Evolutionary conservation across 2,888 invertebrate species (phyloP).

Genomic region (Elmis aenea): DNA sequence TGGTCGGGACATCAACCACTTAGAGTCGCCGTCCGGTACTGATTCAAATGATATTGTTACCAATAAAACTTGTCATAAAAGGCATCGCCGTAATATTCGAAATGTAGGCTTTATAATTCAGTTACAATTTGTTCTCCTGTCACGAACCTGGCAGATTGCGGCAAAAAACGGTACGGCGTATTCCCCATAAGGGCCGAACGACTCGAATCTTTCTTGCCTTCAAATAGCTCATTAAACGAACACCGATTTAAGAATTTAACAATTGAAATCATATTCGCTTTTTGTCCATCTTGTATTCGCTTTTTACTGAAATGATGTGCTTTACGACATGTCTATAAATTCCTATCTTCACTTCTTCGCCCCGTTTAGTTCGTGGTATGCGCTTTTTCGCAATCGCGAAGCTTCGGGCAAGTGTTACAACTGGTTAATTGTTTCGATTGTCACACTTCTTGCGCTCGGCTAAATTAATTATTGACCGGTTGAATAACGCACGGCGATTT

Average conservation of each 20-base stretch:
- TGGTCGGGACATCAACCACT: slow-evolving; percentile 31
- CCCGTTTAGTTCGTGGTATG: slow-evolving; percentile 16
- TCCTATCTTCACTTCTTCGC: slow-evolving; percentile 21
- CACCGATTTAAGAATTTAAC: slow-evolving; percentile 24
- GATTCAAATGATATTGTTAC: slow-evolving; percentile 24
- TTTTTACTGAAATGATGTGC: slow-evolving; percentile 16
- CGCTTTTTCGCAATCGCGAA: slow-evolving; percentile 12
- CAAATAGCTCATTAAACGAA: slow-evolving; percentile 36
- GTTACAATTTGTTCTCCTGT: slow-evolving; percentile 25
- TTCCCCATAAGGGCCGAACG: slow-evolving; percentile 16
- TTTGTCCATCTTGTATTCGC: slow-evolving; percentile 10
- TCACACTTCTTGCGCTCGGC: slow-evolving; percentile 7
- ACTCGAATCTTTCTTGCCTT: slow-evolving; percentile 28
- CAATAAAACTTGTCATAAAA: slow-evolving; percentile 19
- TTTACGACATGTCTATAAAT: slow-evolving; percentile 25
- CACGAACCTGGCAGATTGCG: slow-evolving; percentile 28
- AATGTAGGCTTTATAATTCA: slow-evolving; percentile 25
- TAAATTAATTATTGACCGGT: slow-evolving; percentile 14
- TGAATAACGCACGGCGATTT: no score
- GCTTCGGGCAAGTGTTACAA: slow-evolving; percentile 13
- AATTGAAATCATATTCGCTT: slow-evolving; percentile 14
- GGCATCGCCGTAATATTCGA: slow-evolving; percentile 22
- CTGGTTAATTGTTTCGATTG: slow-evolving; percentile 14
- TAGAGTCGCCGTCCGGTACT: slow-evolving; percentile 10
- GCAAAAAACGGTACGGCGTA: slow-evolving; percentile 19